Conservation (phyloP, 2,888 invertebrate genomes). For the Phortica magna region DNA sequence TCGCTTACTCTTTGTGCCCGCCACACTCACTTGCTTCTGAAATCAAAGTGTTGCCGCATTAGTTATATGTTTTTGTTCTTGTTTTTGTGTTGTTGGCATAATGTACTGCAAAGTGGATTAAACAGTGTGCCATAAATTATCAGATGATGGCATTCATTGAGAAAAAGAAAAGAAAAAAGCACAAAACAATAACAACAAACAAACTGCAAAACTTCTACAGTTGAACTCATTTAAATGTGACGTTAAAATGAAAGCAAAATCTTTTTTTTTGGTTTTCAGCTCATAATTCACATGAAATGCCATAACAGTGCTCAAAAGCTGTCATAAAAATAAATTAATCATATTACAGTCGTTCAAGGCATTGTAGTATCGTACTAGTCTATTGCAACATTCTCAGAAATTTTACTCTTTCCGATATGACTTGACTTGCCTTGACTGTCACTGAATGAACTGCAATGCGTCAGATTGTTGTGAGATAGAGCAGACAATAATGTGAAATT, state of each 20-base stretch:
- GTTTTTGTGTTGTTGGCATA: conserved; percentile 15
- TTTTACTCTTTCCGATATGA: no score
- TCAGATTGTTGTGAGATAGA: background rate
- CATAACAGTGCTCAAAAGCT: conserved; percentile 8
- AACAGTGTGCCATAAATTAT: conserved; percentile 51
- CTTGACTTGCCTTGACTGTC: background rate
- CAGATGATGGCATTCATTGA: conserved; percentile 7
- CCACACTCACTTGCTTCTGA: background rate
- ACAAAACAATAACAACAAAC: background rate
- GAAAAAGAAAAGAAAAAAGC: background rate
- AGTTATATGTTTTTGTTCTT: conserved; percentile 36
- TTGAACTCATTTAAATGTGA: conserved; percentile 31
- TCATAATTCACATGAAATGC: conserved; percentile 29
- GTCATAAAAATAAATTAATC: conserved; percentile 42
- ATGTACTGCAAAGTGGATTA: background rate
- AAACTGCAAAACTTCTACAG: conserved; percentile 19
- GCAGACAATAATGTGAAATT: conserved; percentile 24
- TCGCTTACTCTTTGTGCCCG: background rate
- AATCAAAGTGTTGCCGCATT: conserved; percentile 62
- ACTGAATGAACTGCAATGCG: conserved; percentile 17
- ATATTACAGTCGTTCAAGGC: conserved; percentile 16
- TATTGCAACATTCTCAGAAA: conserved; percentile 18
- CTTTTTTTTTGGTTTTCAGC: conserved; percentile 4
- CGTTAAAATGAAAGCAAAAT: background rate
- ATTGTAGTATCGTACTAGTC: background rate